Conservation (phyloP, 2,113 vertebrate species). For the Istiophorus platypterus region DNA sequence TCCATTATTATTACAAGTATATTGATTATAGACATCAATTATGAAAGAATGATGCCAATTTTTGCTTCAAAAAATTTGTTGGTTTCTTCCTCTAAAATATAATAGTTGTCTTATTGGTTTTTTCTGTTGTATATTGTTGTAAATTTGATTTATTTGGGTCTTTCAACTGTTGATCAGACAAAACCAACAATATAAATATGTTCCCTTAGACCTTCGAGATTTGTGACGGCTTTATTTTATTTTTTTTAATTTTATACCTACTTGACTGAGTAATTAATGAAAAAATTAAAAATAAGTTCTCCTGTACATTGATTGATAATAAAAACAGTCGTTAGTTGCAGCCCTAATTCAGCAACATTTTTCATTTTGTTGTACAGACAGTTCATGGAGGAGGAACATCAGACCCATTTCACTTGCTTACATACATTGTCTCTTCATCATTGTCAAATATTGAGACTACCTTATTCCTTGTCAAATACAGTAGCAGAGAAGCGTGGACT, state of each 20-base stretch:
- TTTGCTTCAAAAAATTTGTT: neutral
- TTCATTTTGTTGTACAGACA: neutral
- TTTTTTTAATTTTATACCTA: too few relatives aligned
- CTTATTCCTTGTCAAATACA: slow-evolving; percentile 68
- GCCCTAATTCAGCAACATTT: neutral
- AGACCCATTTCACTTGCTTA: slow-evolving; percentile 46
- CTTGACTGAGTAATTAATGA: neutral
- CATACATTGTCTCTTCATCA: slow-evolving; percentile 58
- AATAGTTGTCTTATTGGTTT: neutral
- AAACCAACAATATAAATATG: neutral
- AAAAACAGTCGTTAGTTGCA: neutral
- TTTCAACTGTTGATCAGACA: neutral
- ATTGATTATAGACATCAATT: neutral
- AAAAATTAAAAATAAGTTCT: neutral
- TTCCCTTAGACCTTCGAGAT: too few relatives aligned
- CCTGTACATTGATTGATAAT: neutral
- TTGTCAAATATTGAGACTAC: slow-evolving; percentile 59
- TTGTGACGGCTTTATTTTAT: too few relatives aligned
- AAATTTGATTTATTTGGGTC: neutral
- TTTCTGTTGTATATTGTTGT: neutral
- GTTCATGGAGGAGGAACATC: slow-evolving; percentile 25
- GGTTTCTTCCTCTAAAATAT: neutral
- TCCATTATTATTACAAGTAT: neutral
- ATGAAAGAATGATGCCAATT: neutral
- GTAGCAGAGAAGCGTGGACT: slow-evolving; percentile 66